phyloP scores from a whole-genome alignment of 2,797 vertebrate species.

The Peromyscus attwateri region DNA sequence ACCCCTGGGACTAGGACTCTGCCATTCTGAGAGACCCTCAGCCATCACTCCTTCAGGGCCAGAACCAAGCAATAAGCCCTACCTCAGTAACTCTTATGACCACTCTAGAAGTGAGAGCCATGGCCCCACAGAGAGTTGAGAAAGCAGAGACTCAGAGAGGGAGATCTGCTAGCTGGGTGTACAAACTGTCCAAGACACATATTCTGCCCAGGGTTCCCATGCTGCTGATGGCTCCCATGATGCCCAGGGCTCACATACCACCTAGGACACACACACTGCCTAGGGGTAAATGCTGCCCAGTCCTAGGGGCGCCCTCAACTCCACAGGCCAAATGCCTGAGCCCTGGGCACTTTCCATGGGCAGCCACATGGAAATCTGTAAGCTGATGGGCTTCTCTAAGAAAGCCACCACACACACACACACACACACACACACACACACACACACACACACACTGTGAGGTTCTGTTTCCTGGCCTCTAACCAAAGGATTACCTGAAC shows the following conservation, averaged over 20 bases:
- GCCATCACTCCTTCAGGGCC: neutral
- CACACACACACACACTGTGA: fast-evolving
- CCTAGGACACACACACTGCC: neutral
- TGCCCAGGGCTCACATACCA: too few relatives aligned
- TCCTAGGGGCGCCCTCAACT: neutral
- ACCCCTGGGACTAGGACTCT: fast-evolving
- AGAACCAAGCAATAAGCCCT: too few relatives aligned
- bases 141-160: neutral
- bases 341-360: neutral
- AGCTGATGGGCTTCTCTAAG: slow-evolving; percentile 56
- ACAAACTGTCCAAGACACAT: neutral
- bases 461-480: slow-evolving; percentile 59
- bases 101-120: neutral
- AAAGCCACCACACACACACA: fast-evolving
- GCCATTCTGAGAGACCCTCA: neutral
- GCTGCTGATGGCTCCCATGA: neutral
- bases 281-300: neutral
- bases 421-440: neutral
- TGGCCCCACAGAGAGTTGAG: neutral
- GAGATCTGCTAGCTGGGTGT: fast-evolving
- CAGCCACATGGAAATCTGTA: slow-evolving; percentile 1
- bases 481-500: slow-evolving; percentile 33
- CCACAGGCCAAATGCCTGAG: neutral
- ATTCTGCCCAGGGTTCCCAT: too few relatives aligned
- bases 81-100: too few relatives aligned